Evolutionary conservation across 2,888 invertebrate species (phyloP).

Genomic region (Netelia inedita): DNA sequence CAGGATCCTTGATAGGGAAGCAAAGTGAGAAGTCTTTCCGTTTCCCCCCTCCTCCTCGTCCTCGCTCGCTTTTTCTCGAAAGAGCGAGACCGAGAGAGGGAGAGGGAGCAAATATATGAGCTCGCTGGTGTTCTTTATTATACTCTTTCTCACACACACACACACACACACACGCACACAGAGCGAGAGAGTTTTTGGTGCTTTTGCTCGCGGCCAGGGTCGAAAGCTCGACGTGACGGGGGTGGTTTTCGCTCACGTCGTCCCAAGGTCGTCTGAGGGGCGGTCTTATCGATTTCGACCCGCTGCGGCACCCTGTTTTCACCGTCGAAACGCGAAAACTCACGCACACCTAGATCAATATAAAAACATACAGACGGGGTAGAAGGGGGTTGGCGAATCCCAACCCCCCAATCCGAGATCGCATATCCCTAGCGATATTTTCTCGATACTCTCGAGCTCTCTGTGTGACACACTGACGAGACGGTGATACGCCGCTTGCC

Average conservation of each 20-base stretch:
- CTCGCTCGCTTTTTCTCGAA: conserved; percentile 29
- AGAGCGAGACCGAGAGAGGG: neutral
- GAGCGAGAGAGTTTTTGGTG: conserved; percentile 55
- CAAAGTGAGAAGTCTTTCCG: conserved; percentile 33
- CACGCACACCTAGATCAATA: conserved; percentile 7
- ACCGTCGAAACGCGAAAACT: conserved; percentile 48
- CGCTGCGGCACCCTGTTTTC: conserved; percentile 67
- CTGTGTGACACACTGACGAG: conserved; percentile 53
- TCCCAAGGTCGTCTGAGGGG: conserved; percentile 83
- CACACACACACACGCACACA: neutral
- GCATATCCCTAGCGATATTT: neutral
- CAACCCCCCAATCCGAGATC: neutral
- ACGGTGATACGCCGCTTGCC: conserved; percentile 30
- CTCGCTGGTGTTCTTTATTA: conserved; percentile 34
- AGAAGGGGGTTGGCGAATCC: neutral
- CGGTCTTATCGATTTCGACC: conserved; percentile 81
- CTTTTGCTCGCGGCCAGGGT: conserved; percentile 72
- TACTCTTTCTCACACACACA: neutral
- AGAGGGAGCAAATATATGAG: conserved; percentile 61
- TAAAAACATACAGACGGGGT: conserved; percentile 11
- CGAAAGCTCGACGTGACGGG: conserved; percentile 47
- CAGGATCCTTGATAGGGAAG: conserved; percentile 71
- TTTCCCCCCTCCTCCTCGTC: conserved; percentile 9
- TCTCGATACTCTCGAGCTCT: conserved; percentile 33
- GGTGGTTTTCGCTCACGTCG: conserved; percentile 63